Evolutionary conservation across 2,888 invertebrate genomes (phyloP).

Genomic region (Euzophera pinguis): DNA sequence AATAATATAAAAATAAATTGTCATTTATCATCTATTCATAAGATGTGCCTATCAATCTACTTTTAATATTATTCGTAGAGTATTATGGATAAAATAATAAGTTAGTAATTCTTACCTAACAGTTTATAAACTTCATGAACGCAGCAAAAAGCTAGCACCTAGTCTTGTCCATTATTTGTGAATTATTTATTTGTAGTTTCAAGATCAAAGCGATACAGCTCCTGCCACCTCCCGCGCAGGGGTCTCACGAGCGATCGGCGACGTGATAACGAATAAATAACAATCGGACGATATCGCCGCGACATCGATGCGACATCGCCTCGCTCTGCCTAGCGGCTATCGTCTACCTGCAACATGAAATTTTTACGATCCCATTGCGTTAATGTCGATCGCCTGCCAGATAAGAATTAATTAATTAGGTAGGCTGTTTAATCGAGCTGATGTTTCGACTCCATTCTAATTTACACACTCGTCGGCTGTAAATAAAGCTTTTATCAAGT

Average conservation of each 20-base stretch:
- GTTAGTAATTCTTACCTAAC: too few relatives aligned
- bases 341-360: constrained; percentile 36
- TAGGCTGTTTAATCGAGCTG: constrained; percentile 53
- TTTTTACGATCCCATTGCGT: constrained; percentile 56
- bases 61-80: too few relatives aligned
- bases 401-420: constrained; percentile 65
- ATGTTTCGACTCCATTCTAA: constrained; percentile 57
- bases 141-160: constrained; percentile 5
- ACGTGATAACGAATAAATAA: constrained; percentile 62
- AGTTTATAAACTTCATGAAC: neutral
- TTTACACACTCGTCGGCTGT: constrained; percentile 55
- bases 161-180: constrained; percentile 17
- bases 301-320: constrained; percentile 46
- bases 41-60: too few relatives aligned
- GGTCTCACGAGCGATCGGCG: constrained; percentile 42
- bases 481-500: constrained; percentile 58
- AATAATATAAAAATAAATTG: too few relatives aligned
- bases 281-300: constrained; percentile 58
- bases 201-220: constrained; percentile 47
- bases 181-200: constrained; percentile 44
- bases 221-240: constrained; percentile 36
- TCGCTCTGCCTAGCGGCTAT: constrained; percentile 22
- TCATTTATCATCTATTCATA: too few relatives aligned
- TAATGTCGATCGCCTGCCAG: constrained; percentile 50
- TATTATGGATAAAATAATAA: neutral